Percentiles rank a stretch among this genome's conserved stretches.
phyloP scores from a whole-genome alignment of 2,113 vertebrate species.

The Tragulus kanchil region DNA sequence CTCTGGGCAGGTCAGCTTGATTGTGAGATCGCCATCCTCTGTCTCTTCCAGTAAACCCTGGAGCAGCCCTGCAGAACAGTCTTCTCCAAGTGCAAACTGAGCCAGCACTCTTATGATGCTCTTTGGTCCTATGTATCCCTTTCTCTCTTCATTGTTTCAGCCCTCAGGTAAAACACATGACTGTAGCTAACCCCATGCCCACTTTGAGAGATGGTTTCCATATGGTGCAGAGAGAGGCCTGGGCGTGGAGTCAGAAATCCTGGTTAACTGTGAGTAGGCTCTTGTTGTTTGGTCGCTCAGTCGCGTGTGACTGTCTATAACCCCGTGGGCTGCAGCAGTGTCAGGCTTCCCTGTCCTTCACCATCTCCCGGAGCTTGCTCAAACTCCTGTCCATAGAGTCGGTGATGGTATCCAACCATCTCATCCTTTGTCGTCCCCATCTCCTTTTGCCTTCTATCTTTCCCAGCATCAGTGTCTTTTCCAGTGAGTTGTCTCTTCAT shows the following conservation, averaged over 20 bases:
- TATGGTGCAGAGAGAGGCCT: not conserved
- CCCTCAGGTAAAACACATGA: not conserved
- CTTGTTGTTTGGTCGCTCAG: no score
- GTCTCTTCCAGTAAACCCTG: not conserved
- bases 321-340: no score
- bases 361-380: no score
- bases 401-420: no score
- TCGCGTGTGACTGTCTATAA: no score
- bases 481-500: no score
- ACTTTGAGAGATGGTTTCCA: not conserved
- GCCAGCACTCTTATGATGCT: not conserved
- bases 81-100: not conserved
- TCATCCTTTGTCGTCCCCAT: no score
- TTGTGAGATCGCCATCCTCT: not conserved
- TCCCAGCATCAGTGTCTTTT: no score
- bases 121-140: not conserved
- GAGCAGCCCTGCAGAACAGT: not conserved
- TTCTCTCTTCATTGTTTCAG: not conserved
- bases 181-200: not conserved
- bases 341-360: no score
- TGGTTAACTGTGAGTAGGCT: not conserved
- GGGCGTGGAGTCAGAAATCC: not conserved
- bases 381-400: no score
- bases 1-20: not conserved
- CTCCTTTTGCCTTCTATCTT: no score